These are phyloP conservation scores for Drosophila ironensis DNA, from an alignment of 1,140 invertebrate species.

Conservation along the genomic window DNA sequence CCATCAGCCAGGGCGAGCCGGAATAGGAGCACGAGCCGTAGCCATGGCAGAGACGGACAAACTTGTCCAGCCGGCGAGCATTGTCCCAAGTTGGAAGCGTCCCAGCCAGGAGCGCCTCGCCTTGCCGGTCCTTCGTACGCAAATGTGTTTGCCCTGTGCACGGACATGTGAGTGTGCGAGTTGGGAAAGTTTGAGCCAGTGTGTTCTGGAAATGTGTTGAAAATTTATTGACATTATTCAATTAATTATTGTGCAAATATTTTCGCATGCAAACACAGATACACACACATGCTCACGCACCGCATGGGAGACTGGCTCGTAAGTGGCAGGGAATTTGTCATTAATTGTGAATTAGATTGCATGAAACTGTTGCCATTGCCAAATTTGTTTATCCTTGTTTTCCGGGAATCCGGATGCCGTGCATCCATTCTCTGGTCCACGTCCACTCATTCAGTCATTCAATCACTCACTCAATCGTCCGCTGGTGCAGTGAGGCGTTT, in stretches of 20 bases:
- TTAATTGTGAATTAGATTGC: conserved; percentile 81
- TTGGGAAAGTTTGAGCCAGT: conserved; percentile 53
- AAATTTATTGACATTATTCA: conserved; percentile 82
- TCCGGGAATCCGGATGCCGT: conserved; percentile 10
- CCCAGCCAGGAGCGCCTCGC: conserved; percentile 20
- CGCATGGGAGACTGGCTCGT: conserved; percentile 26
- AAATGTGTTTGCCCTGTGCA: conserved; percentile 77
- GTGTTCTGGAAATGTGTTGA: conserved; percentile 75
- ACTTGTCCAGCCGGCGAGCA: conserved; percentile 67
- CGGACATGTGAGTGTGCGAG: conserved; percentile 53
- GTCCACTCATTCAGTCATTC: conserved; percentile 27
- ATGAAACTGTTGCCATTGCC: conserved; percentile 61
- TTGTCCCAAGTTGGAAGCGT: conserved; percentile 57
- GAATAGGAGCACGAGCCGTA: conserved; percentile 19
- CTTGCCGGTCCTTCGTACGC: conserved; percentile 51
- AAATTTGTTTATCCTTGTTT: conserved; percentile 53
- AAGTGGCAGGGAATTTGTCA: conserved; percentile 77
- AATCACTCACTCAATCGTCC: conserved; percentile 50
- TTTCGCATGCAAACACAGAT: conserved; percentile 60
- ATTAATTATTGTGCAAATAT: conserved; percentile 82
- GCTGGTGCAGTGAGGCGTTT: conserved; percentile 67
- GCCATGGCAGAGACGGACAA: conserved; percentile 43
- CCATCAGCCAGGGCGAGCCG: conserved; percentile 23
- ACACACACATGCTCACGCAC: conserved; percentile 12
- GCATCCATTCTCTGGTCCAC: conserved; percentile 1